phyloP scores from a whole-genome alignment of 2,797 vertebrate genomes.

The Acipenser ruthenus region DNA sequence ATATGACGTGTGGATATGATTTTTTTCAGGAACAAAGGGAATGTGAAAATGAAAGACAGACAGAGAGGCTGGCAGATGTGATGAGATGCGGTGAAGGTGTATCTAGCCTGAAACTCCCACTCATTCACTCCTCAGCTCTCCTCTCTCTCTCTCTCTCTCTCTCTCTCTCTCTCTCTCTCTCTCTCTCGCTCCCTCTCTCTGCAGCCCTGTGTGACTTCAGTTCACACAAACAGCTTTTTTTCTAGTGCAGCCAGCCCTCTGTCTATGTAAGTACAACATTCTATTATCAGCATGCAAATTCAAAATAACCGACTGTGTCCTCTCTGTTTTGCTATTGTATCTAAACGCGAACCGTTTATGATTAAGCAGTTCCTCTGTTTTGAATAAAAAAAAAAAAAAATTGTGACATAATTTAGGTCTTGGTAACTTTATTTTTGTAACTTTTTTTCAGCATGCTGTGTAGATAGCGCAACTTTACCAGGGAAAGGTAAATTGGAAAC shows the following conservation, averaged over 20 bases:
- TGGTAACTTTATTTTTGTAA: too few relatives aligned
- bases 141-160: constrained; percentile 42
- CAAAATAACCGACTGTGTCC: constrained; percentile 52
- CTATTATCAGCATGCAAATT: constrained; percentile 68
- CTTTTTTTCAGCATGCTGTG: too few relatives aligned
- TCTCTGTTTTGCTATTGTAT: not conserved
- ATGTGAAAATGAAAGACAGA: constrained; percentile 79
- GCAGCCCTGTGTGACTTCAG: constrained; percentile 82
- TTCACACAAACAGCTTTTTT: constrained; percentile 83
- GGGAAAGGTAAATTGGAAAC: too few relatives aligned
- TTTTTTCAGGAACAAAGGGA: constrained; percentile 73
- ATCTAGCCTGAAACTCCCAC: constrained; percentile 70
- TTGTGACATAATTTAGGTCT: too few relatives aligned
- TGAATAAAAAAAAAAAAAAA: too few relatives aligned
- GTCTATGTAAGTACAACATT: constrained; percentile 92
- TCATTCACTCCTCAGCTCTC: constrained; percentile 34
- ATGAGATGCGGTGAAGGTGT: constrained; percentile 78
- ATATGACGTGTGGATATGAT: constrained; percentile 71
- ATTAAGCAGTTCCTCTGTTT: too few relatives aligned
- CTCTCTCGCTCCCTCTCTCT: constrained; percentile 67
- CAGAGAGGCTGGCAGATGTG: constrained; percentile 76
- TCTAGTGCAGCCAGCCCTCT: constrained; percentile 80
- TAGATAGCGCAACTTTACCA: too few relatives aligned
- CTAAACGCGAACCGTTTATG: too few relatives aligned
- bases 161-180: constrained; percentile 48